Evolutionary conservation across 2,113 vertebrate species (phyloP).

Genomic region (Caretta caretta): DNA sequence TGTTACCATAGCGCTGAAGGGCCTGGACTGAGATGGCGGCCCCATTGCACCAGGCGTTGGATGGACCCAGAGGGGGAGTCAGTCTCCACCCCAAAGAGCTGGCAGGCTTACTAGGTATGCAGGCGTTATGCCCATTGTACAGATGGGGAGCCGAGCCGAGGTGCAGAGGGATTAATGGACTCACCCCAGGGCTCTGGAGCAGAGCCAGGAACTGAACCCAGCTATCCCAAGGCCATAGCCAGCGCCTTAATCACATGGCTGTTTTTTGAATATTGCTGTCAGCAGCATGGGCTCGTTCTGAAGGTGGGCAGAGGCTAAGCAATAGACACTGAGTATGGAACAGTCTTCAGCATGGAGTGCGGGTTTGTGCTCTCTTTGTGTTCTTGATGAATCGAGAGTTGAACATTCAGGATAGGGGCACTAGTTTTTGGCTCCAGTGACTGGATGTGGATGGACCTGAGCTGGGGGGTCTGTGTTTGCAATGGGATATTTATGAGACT

Average conservation of each 20-base stretch:
- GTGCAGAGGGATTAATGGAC: background rate
- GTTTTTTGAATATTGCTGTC: background rate
- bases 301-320: background rate
- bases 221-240: background rate
- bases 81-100: too few relatives aligned
- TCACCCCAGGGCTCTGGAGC: background rate
- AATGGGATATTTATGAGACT: too few relatives aligned
- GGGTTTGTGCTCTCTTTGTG: background rate
- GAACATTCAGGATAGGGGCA: too few relatives aligned
- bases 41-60: too few relatives aligned
- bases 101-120: background rate
- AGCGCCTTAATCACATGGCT: too few relatives aligned
- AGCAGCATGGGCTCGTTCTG: background rate
- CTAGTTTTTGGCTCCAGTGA: too few relatives aligned
- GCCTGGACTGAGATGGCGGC: too few relatives aligned
- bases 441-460: too few relatives aligned
- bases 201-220: background rate
- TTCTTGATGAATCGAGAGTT: background rate
- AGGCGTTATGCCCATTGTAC: background rate
- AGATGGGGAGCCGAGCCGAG: background rate
- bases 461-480: too few relatives aligned
- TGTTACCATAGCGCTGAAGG: background rate
- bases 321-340: background rate
- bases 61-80: too few relatives aligned
- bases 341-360: background rate